A percentile compares a stretch with the other conserved stretches of the same genome.
Conservation (phyloP, 2,888 invertebrate genomes). For the Nineta flava region DNA sequence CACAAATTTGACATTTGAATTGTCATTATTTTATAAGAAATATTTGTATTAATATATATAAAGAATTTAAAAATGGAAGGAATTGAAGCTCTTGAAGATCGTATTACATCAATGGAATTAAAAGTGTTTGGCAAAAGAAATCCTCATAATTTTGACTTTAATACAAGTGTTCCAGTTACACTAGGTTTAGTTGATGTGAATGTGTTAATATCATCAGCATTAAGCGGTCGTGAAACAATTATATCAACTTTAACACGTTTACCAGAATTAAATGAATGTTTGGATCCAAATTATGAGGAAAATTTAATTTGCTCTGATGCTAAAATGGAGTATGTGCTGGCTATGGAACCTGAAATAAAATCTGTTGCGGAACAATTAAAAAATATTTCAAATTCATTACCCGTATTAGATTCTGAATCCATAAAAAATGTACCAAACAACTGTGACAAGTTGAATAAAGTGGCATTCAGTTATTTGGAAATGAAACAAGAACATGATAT, state of each 20-base stretch:
- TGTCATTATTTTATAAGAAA: no score
- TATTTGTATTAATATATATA: no score
- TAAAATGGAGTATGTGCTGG: conserved; percentile 29
- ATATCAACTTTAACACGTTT: conserved; percentile 28
- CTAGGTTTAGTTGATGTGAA: conserved; percentile 30
- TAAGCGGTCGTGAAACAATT: conserved; percentile 33
- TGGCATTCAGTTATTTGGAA: conserved; percentile 26
- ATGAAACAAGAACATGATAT: conserved; percentile 25
- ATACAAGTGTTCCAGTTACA: conserved; percentile 21
- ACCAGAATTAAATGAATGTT: conserved; percentile 29
- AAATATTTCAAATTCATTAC: conserved; percentile 26
- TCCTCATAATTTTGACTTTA: conserved; percentile 16
- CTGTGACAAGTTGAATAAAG: conserved; percentile 25
- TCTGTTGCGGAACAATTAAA: conserved; percentile 24
- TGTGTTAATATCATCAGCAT: conserved; percentile 31
- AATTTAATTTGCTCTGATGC: conserved; percentile 27
- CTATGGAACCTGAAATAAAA: conserved; percentile 29
- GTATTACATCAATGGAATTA: conserved; percentile 30
- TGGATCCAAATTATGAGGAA: conserved; percentile 29
- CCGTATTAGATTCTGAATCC: conserved; percentile 27
- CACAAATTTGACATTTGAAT: no score
- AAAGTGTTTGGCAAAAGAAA: conserved; percentile 25
- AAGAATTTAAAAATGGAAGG: conserved; percentile 11
- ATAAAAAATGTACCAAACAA: conserved; percentile 28
- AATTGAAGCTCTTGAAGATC: conserved; percentile 28